Conservation (phyloP, 1,140 invertebrate species). For the Nymphalis io region DNA sequence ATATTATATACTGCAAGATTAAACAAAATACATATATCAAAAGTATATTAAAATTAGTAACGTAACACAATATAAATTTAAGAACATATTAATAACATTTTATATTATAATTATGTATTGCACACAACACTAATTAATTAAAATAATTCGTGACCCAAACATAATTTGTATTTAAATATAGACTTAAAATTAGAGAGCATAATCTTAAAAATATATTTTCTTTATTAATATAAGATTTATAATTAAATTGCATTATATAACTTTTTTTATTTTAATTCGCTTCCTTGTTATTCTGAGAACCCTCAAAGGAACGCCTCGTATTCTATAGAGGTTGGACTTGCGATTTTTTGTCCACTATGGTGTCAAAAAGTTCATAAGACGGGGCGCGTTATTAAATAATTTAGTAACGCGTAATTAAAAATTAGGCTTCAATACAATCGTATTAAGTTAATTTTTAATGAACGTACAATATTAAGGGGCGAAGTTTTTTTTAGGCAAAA, state of each 20-base stretch:
- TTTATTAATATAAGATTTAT: neutral
- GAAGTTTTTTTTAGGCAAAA: constrained; percentile 33
- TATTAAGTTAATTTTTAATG: constrained; percentile 63
- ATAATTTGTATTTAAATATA: too few species aligned
- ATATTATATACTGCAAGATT: too few species aligned
- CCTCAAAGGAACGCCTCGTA: constrained; percentile 22
- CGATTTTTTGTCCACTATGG: constrained; percentile 64
- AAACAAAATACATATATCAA: too few species aligned
- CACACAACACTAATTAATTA: too few species aligned
- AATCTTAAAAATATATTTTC: neutral
- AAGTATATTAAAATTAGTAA: too few species aligned
- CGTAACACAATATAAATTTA: too few species aligned
- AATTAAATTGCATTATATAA: neutral
- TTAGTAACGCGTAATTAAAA: constrained; percentile 64
- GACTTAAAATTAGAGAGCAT: neutral
- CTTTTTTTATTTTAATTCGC: constrained; percentile 3
- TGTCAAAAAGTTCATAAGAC: constrained; percentile 59
- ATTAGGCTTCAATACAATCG: constrained; percentile 56
- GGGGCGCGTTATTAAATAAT: constrained; percentile 52
- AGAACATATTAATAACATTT: too few species aligned
- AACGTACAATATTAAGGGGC: constrained; percentile 20
- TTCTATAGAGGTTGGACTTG: constrained; percentile 33
- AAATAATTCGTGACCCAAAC: too few species aligned
- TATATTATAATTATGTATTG: too few species aligned
- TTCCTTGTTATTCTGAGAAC: constrained; percentile 31